Conservation (phyloP, 1,140 invertebrate species). For the Popillia japonica region DNA sequence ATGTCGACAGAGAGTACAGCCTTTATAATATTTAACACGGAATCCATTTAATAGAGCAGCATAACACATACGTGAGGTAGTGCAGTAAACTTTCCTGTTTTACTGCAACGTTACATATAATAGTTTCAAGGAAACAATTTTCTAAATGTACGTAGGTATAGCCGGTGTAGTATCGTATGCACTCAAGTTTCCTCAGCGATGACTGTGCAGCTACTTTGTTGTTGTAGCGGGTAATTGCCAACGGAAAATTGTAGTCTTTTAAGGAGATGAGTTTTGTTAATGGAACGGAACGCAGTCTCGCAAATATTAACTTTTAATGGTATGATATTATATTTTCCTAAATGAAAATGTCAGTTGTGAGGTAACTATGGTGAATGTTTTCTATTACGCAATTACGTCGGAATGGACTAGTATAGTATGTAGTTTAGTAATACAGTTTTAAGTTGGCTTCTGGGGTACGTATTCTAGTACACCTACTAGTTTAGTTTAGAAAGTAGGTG, state of each 20-base stretch:
- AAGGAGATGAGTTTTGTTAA: constrained; percentile 20
- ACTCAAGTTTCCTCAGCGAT: background rate
- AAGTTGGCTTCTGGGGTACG: too few relatives aligned
- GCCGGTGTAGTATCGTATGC: too few relatives aligned
- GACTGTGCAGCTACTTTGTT: background rate
- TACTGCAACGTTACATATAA: background rate
- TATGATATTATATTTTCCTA: background rate
- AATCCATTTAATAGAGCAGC: too few relatives aligned
- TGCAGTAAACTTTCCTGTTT: too few relatives aligned
- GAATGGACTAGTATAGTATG: background rate
- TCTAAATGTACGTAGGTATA: background rate
- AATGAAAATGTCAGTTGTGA: background rate
- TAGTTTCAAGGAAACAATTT: background rate
- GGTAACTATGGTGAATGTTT: background rate
- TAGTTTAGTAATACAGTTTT: background rate
- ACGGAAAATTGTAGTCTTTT: constrained; percentile 15
- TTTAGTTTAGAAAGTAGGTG: too few relatives aligned
- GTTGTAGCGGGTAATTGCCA: background rate
- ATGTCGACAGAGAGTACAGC: too few relatives aligned
- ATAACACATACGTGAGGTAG: too few relatives aligned
- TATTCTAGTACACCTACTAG: too few relatives aligned
- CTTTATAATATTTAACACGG: too few relatives aligned
- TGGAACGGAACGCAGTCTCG: constrained; percentile 17
- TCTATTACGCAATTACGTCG: background rate
- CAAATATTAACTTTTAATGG: constrained; percentile 2